Evolutionary conservation across 2,113 vertebrate species (phyloP), one percentile per base, ranked within the genome.

Genomic region (Pseudorasbora parva): DNA sequence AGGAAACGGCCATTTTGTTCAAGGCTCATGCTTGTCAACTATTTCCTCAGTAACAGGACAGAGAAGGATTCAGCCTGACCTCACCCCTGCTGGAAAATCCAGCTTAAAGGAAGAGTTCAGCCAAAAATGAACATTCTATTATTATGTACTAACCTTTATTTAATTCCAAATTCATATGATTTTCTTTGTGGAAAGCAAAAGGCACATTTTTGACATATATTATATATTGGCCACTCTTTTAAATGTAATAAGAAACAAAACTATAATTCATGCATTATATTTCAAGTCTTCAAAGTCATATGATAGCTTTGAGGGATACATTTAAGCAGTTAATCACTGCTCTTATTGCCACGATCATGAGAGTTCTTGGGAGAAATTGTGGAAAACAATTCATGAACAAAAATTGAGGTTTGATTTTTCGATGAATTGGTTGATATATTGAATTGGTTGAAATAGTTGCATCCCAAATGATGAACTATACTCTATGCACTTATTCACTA

Each of bases 21-120:
- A 41, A 78, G 75, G 76, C 81, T 85, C 77, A 66, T 27, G 69
- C 81, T 78, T 86, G 87, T 81, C 84, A 82, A 69, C 51, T 43
- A 54, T 85, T 83, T 85, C 81, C 69, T 75, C 45, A 75, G 74
- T 54, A 76, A 87, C 60, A 85, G 30, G 62, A 76, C 72, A 49
- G 59, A 66, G 54, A 74, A 82, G n/a, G 71, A 74, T 82, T 77
- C 15, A 51, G 73, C 64, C 43, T 71, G 64, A 74, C 57, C 25
- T 78, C 76, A 81, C 78, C 79, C 69, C 59, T 79, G 37, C 77
- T 49, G 59, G n/a, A 74, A 74, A 74, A 51, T 51, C 23, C 72
- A 49, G 72, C 45, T 51, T 23, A 72, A 47, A 72, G 21, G 5
- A 25, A 72, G 68, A 72, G 68, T 72, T 51, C 45, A 30, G 45